A percentile compares a stretch with the other conserved stretches of the same genome.
phyloP scores from a whole-genome alignment of 2,888 invertebrate species.

The Steromphala cineraria region DNA sequence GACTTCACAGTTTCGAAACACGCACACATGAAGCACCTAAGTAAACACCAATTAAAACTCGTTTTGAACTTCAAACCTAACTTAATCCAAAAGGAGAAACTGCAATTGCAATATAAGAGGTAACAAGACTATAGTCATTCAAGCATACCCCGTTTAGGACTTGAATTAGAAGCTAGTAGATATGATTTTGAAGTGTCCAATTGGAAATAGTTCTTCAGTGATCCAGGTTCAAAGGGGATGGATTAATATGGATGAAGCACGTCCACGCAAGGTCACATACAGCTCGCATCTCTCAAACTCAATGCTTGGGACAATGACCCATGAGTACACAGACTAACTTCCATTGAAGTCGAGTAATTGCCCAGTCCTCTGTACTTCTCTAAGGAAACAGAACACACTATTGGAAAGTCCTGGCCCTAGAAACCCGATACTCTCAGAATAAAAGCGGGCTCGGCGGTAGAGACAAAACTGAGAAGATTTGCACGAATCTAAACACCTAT shows the following conservation, averaged over 20 bases:
- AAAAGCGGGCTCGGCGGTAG: neutral
- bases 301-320: neutral
- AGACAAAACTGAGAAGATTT: neutral
- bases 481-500: neutral
- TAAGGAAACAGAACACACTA: neutral
- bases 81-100: neutral
- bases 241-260: neutral
- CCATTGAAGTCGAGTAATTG: neutral
- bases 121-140: no score
- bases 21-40: neutral
- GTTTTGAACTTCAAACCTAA: neutral
- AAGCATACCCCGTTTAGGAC: no score
- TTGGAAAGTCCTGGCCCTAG: neutral
- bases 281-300: neutral
- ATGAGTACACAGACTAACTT: neutral
- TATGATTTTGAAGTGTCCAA: neutral
- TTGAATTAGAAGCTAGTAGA: no score
- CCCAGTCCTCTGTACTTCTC: neutral
- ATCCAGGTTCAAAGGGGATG: neutral
- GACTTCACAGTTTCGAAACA: neutral
- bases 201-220: neutral
- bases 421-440: neutral
- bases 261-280: neutral
- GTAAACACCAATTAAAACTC: neutral
- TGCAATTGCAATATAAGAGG: no score